Evolutionary conservation across 2,113 vertebrate species (phyloP), one percentile per base, ranked within the genome.

Genomic region (Daphoenositta chrysoptera): DNA sequence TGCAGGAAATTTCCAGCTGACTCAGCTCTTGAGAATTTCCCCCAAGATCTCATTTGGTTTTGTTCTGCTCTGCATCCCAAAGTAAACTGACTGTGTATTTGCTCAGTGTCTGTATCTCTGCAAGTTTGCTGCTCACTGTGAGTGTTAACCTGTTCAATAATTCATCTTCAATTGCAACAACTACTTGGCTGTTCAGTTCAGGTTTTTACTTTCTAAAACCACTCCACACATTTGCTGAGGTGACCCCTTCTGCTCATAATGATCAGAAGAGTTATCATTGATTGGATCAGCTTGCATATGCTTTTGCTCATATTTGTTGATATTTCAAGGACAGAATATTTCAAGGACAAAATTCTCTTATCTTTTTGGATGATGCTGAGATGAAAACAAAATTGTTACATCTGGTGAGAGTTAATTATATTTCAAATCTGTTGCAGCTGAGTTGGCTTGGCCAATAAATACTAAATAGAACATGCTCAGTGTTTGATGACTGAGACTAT

Each of bases 291-390:
- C 23, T 75, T 85, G 48, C 28, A 50, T 76, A 87, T 69, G 37
- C 9, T 89, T 96, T 94, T 87, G 60, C 37, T 91, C 4, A 2
- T 24, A 63, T 91, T 89, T 78, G 31, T 64, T 89, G 56, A 21
- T 69, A 64, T 87, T 94, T 95, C 65, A 87, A 87, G 64, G 66
- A 28, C 15, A 85, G 75, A 91, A 14, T 87, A 87, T 95, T 90
- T 83, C n/a, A 87, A 81, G 39, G 35, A 37, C 24, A 57, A 39
- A 91, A 86, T 89, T 82, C 40, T 79, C 44, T 60, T 61, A 75
- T 73, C 33, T 75, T 71, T 87, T 53, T 85, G 53, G 28, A 75
- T 82, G 44, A 22, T 48, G 24, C 80, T 82, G 73, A 68, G 31
- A 76, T 61, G 48, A 78, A 79, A 92, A 71, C 35, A 94, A 83